Evolutionary conservation across 2,797 vertebrate genomes (phyloP), one percentile per base, ranked within the genome.

Genomic region (Oreochromis mossambicus): DNA sequence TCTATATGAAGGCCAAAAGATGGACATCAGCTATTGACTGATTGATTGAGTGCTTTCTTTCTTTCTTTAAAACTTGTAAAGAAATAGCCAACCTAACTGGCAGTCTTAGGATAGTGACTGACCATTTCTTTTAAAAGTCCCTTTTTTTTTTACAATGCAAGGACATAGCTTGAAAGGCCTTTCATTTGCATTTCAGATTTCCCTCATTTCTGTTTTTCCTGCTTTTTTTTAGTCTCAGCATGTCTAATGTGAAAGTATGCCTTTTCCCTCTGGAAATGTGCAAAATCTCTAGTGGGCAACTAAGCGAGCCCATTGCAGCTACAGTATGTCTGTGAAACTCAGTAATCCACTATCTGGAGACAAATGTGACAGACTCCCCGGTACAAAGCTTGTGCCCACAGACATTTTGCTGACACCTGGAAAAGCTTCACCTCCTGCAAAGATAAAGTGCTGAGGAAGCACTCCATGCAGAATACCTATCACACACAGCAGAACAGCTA

Each of bases 321-420:
- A 75, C 70, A n/a, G 43, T 32, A 54, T 87, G 85, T 80, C 77
- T 87, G 81, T 86, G 85, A 85, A 82, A 84, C 51, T 77, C 29
- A 38, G 58, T 70, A 50, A 75, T 82, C 81, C 82, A 52, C 81
- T 48, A 48, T 87, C 38, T 80, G 48, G 58, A 89, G 92, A 92
- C 83, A 88, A 85, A 93, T 89, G 92, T 26, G 90, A 92, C 90
- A 84, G 81, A 76, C 93, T 85, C 55, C 63, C 63, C 36, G 29
- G 55, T 86, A 46, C 73, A 82, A 77, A 78, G 83, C 89, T 90
- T 54, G 83, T 29, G 85, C 79, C 63, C 54, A 68, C 19, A 80
- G 80, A 86, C 24, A 77, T 94, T 80, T 79, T 90, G 93, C 94
- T 94, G 91, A 95, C 88, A 93, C 79, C 36, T 83, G 52, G 41